Evolutionary conservation across 37 sponge, comb jelly and placozoan species (phyloP), one percentile per base, ranked within the genome.

Genomic region (Bolinopsis microptera): DNA sequence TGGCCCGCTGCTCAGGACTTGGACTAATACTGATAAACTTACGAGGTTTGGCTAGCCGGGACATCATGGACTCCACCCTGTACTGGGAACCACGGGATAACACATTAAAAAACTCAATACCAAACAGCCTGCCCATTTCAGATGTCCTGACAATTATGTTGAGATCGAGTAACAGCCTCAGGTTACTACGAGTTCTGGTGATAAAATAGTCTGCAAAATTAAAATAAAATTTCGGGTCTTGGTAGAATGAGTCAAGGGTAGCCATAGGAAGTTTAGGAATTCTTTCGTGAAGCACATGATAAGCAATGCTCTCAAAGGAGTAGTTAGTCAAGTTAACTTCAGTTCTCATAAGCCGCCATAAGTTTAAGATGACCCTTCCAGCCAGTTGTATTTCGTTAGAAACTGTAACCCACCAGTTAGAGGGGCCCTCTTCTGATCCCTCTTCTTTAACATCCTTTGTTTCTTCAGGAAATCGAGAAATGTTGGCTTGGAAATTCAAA

Each of bases 51-150:
- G 97, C 95, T 8, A 98, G 94, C 31, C 99, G 94, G 35, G 96
- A 93, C 95, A 98, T 93, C 97, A 98, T 98, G 39, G 99, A 97
- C 94, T 98, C 99, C 27, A 98, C 99, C 25, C 97, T 93, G 76
- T 95, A 98, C 95, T 98, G 99, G 0, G 97, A 94, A 0, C 99
- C 99, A 25, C 99, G 72, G 21, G 96, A 48, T 41, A 97, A 74
- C 0, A 98, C 99, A 90, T 83, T 94, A 70, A 95, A 95, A 94
- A 98, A 98, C 93, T 95, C 95, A 31, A 98, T 97, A 0, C 99
- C 99, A 96, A 97, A 98, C 41, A 98, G 94, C 1, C 96, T 95
- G 39, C 97, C 96, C 95, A 98, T 94, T 92, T 98, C 99, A 96
- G 97, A 96, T 5, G 99, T 98, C 38, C 96, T 95, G 68, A 94